These are phyloP conservation scores for Zootermopsis nevadensis DNA, from an alignment of 2,888 invertebrate species.

Conservation along the genomic window DNA sequence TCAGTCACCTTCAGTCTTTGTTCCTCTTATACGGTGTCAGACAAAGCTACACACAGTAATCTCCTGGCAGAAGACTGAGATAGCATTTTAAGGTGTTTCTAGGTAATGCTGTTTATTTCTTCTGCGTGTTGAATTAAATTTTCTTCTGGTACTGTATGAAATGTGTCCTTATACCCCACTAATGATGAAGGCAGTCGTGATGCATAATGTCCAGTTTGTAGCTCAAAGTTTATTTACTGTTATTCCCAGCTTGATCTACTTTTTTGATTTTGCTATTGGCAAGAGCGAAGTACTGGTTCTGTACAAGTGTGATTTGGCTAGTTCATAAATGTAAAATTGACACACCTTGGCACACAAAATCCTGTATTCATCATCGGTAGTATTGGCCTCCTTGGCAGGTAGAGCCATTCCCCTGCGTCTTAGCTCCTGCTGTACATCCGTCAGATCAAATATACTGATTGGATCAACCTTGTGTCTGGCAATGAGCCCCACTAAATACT, in stretches of 20 bases:
- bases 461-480: conserved; percentile 88
- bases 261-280: not conserved
- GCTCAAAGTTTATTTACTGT: not conserved
- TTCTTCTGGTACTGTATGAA: no score
- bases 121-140: no score
- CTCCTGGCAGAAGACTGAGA: no score
- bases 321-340: conserved; percentile 54
- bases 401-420: conserved; percentile 85
- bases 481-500: conserved; percentile 91
- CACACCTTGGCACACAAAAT: conserved; percentile 87
- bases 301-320: not conserved
- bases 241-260: not conserved
- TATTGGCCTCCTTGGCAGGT: conserved; percentile 85
- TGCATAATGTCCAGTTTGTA: not conserved
- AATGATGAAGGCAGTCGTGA: not conserved
- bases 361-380: conserved; percentile 86
- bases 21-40: no score
- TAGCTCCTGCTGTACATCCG: conserved; percentile 88
- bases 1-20: no score
- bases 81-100: no score
- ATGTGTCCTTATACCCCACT: no score
- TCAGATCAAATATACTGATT: conserved; percentile 85
- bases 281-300: not conserved
- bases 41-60: no score
- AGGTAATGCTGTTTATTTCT: no score